These are phyloP conservation scores for Misgurnus mizolepis DNA, from an alignment of 2,113 vertebrate genomes.

Conservation along the genomic window DNA sequence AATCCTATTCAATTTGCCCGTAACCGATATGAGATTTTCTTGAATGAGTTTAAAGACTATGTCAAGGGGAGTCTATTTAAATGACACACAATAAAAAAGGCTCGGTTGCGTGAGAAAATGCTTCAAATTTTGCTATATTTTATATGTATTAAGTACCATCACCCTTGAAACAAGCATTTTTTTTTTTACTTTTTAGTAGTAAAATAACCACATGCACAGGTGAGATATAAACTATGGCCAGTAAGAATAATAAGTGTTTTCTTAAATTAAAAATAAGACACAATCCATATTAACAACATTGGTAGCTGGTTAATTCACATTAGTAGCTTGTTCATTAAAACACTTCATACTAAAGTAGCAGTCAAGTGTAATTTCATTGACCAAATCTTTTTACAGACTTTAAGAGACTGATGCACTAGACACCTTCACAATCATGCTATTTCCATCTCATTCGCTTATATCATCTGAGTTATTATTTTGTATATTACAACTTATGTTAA, in stretches of 20 bases:
- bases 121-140: neutral
- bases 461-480: neutral
- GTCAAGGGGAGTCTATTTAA: constrained; percentile 36
- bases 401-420: neutral
- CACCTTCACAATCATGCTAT: neutral
- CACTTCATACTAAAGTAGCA: neutral
- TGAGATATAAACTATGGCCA: neutral
- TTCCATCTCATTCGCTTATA: neutral
- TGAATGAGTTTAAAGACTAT: constrained; percentile 39
- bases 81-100: constrained; percentile 29
- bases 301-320: neutral
- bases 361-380: neutral
- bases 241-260: neutral
- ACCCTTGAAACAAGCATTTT: neutral
- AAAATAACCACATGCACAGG: neutral
- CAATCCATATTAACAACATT: neutral
- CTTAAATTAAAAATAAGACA: neutral
- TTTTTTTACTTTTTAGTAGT: neutral
- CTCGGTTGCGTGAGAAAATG: constrained; percentile 13
- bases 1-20: constrained; percentile 54
- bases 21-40: constrained; percentile 50
- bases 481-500: neutral
- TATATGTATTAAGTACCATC: neutral
- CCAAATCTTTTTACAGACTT: neutral
- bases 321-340: neutral